Evolutionary conservation across 2,113 vertebrate species (phyloP).

Genomic region (Zapus hudsonius): DNA sequence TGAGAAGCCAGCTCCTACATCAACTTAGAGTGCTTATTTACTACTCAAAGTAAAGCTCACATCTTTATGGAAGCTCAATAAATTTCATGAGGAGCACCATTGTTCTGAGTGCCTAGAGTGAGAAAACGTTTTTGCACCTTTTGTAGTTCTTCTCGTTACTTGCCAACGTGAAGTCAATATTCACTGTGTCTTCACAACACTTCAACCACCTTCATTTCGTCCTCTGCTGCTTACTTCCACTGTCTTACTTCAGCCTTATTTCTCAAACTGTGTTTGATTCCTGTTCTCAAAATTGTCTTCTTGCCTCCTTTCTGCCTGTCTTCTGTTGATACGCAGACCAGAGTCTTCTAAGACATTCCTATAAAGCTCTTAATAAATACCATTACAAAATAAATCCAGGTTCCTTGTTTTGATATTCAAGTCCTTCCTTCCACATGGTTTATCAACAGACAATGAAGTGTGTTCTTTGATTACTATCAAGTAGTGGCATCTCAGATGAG

Average conservation of each 20-base stretch:
- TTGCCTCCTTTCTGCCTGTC: not conserved
- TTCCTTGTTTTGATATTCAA: not conserved
- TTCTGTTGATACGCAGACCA: constrained; percentile 2
- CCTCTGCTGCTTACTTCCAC: not conserved
- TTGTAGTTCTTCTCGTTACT: not conserved
- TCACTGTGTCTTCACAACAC: not conserved
- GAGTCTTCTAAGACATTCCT: not conserved
- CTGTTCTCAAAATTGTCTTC: not conserved
- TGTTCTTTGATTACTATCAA: not conserved
- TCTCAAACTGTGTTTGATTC: not conserved
- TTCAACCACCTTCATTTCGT: not conserved
- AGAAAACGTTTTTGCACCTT: constrained; percentile 15
- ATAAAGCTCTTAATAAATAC: not conserved
- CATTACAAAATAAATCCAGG: not conserved
- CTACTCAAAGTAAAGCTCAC: not conserved
- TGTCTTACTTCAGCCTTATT: no score
- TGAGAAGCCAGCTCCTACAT: no score
- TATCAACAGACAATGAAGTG: not conserved
- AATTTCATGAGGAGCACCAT: not conserved
- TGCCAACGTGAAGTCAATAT: not conserved
- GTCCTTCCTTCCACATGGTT: not conserved
- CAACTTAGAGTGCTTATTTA: not conserved
- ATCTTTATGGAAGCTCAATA: constrained; percentile 20
- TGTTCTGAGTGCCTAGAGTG: not conserved
- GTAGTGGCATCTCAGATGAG: not conserved